A percentile compares a stretch with the other conserved stretches of the same genome.
Conservation (phyloP, 2,888 invertebrate genomes). For the Epirrita christyi region DNA sequence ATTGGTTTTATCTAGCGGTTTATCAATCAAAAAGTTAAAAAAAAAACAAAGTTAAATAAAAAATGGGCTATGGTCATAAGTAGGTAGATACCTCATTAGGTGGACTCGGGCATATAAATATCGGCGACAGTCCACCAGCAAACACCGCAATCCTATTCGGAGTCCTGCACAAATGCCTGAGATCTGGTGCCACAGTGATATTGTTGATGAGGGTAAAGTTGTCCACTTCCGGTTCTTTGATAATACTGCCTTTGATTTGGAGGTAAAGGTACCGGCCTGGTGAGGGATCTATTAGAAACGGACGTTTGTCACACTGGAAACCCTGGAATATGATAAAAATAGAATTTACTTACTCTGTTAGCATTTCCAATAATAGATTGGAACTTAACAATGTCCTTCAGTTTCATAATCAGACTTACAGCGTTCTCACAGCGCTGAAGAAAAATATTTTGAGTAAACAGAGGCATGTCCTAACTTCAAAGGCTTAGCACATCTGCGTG, state of each 20-base stretch:
- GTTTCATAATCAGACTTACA: too few species aligned
- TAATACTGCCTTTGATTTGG: slow-evolving; percentile 88
- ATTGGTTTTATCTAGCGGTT: too few species aligned
- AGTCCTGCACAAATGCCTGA: slow-evolving; percentile 87
- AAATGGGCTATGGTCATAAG: neutral
- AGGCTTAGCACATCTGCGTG: too few species aligned
- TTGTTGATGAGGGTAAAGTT: slow-evolving; percentile 83
- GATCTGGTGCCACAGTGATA: slow-evolving; percentile 83
- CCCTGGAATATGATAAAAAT: slow-evolving; percentile 75
- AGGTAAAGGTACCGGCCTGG: slow-evolving; percentile 91
- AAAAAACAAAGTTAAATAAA: too few species aligned
- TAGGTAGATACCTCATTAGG: slow-evolving; percentile 53
- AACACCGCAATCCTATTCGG: slow-evolving; percentile 92
- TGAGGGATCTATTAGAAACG: slow-evolving; percentile 92
- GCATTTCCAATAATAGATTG: too few species aligned
- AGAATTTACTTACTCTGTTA: too few species aligned
- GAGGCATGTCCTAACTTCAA: too few species aligned
- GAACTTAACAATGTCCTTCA: too few species aligned
- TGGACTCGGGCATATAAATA: slow-evolving; percentile 85
- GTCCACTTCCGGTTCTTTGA: slow-evolving; percentile 76
- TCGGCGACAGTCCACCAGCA: slow-evolving; percentile 87
- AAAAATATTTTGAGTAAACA: too few species aligned
- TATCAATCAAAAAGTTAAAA: too few species aligned
- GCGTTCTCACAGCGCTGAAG: too few species aligned
- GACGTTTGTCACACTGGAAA: slow-evolving; percentile 89